Evolutionary conservation across 1,140 invertebrate species (phyloP), one percentile per base, ranked within the genome.

Genomic region (Asobara japonica): DNA sequence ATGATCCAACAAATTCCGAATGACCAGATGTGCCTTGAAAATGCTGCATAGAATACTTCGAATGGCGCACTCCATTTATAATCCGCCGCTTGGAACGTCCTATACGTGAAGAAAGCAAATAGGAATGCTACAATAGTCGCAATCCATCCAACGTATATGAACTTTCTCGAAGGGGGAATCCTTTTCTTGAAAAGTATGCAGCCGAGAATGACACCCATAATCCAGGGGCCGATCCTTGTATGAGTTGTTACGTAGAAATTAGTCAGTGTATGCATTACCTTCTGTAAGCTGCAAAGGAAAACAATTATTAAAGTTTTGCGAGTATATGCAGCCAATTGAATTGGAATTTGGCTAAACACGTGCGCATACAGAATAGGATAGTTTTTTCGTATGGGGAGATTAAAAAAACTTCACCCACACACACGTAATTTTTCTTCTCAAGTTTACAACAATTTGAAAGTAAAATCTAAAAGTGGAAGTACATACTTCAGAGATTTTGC

Each of bases 161-260:
- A 69, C 8, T 29, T 27, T 16, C 6, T 22, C 6, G 25, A 41
- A 31, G 0, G 16, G 60, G 51, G n/a, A 31, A 41, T 10, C 31
- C 27, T 31, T 73, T 31, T 73, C 38, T 25, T 64, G 38, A 20
- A 60, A 70, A 45, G 65, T 29, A 11, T 73, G 73, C 90, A 91
- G 16, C 90, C 90, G 18, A 88, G 77, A 25, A 89, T 77, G 69
- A 91, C 86, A 18, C 90, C 90, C 16, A 90, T 83, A 18, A 91
- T 74, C 80, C 89, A 91, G 0, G 90, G 89, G 3, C 87, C 83
- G 38, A 88, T 86, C 76, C 89, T 80, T 0, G 82, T 86, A 74
- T 89, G 87, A 7, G 77, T 77, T 8, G 70, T 64, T 22, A 77
- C 70, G 62, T 86, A 84, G 65, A 80, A 81, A 56, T 78, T 48